Percentiles rank a stretch among this genome's conserved stretches.
These are phyloP conservation scores for Dryas iulia DNA, from an alignment of 1,140 invertebrate species.

Conservation along the genomic window DNA sequence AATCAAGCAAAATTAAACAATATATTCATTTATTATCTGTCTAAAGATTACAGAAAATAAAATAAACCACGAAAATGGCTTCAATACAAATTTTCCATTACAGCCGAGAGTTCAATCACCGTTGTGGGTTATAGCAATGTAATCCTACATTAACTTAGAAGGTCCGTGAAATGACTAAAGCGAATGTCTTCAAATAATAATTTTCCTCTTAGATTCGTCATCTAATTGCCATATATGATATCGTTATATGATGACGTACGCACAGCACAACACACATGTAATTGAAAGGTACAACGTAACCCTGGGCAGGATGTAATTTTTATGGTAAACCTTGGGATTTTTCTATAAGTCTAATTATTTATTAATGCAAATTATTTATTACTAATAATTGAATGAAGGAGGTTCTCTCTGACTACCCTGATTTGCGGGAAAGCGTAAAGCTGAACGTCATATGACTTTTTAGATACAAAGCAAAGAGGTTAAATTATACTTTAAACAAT, in stretches of 20 bases:
- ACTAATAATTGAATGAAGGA: too few relatives aligned
- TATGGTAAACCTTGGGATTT: not conserved
- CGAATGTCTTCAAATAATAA: conserved; percentile 7
- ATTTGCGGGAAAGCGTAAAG: too few relatives aligned
- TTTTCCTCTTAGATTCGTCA: conserved; percentile 26
- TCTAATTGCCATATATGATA: conserved; percentile 23
- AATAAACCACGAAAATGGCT: not conserved
- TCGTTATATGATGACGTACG: conserved; percentile 16
- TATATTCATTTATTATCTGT: too few relatives aligned
- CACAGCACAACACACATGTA: not conserved
- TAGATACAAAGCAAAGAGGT: too few relatives aligned
- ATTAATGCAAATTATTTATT: too few relatives aligned
- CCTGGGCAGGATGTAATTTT: not conserved
- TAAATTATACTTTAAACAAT: too few relatives aligned
- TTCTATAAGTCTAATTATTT: not conserved
- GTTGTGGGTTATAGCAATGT: not conserved
- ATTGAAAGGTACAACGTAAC: not conserved
- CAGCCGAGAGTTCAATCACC: not conserved
- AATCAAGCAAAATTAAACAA: too few relatives aligned
- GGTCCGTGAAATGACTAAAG: conserved; percentile 17
- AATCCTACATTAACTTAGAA: not conserved
- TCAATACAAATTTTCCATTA: not conserved
- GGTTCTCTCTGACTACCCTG: too few relatives aligned
- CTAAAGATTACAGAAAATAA: too few relatives aligned
- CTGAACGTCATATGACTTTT: too few relatives aligned